phyloP scores from a whole-genome alignment of 2,888 invertebrate genomes.

The Drosophila demipolita region DNA sequence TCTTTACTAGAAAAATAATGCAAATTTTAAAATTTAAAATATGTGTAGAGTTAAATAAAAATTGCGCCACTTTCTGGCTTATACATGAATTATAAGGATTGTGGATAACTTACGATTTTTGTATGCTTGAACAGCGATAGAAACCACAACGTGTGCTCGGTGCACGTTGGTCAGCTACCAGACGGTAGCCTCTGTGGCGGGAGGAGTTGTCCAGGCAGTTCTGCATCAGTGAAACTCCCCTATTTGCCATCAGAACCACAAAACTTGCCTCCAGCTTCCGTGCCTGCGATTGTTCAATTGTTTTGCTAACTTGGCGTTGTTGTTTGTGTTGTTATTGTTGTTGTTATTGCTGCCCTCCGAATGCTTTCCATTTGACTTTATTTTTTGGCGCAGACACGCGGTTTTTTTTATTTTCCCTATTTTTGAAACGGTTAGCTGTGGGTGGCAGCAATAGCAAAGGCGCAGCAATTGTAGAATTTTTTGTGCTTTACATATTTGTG shows the following conservation, averaged over 20 bases:
- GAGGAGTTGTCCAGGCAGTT: constrained; percentile 26
- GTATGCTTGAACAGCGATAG: constrained; percentile 7
- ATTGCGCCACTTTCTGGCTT: neutral
- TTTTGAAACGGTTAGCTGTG: constrained; percentile 6
- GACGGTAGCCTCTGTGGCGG: constrained; percentile 1
- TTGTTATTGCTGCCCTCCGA: constrained; percentile 51
- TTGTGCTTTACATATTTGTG: constrained; percentile 75
- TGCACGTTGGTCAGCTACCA: constrained; percentile 24
- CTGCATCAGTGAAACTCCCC: constrained; percentile 18
- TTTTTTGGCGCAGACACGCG: constrained; percentile 80
- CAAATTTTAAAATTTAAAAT: neutral
- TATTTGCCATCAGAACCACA: constrained; percentile 40
- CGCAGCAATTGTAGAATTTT: constrained; percentile 76
- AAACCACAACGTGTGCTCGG: constrained; percentile 51
- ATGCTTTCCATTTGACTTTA: constrained; percentile 77
- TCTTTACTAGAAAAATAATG: neutral
- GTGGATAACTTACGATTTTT: constrained; percentile 43
- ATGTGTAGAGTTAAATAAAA: neutral
- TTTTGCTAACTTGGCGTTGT: constrained; percentile 74
- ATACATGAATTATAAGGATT: constrained; percentile 32
- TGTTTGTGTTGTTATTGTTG: constrained; percentile 62
- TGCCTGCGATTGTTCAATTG: constrained; percentile 76
- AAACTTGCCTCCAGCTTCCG: constrained; percentile 52
- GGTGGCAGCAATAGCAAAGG: constrained; percentile 42
- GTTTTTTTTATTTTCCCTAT: constrained; percentile 52